These are phyloP conservation scores for Hirtodrosophila histrioides DNA, from an alignment of 2,888 invertebrate genomes.

Conservation along the genomic window DNA sequence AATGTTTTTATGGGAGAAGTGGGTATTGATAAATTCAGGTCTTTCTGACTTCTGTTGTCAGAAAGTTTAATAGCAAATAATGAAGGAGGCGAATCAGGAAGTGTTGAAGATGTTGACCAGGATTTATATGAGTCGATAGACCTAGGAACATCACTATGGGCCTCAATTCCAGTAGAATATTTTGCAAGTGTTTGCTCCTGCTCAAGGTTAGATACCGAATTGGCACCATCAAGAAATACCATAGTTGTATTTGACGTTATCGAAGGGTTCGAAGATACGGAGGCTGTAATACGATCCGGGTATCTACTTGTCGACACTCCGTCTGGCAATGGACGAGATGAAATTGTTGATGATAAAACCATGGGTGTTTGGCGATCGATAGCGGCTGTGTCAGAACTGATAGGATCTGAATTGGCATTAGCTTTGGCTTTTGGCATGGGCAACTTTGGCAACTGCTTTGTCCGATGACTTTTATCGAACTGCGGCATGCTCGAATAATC, in stretches of 20 bases:
- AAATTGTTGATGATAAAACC: conserved; percentile 11
- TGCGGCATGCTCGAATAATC: conserved; percentile 14
- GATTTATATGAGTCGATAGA: conserved; percentile 19
- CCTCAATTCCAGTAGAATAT: background rate
- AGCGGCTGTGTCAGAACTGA: conserved; percentile 11
- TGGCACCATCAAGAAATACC: conserved; percentile 5
- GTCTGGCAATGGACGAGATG: conserved; percentile 21
- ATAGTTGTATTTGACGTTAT: background rate
- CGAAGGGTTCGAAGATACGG: background rate
- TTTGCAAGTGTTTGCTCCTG: conserved; percentile 12
- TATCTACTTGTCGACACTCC: conserved; percentile 2
- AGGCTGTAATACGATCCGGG: background rate
- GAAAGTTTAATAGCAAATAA: conserved; percentile 4
- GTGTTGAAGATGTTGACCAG: conserved; percentile 10
- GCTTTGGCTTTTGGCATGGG: conserved; percentile 44
- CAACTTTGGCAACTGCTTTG: conserved; percentile 78
- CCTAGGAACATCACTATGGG: background rate
- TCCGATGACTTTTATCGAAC: conserved; percentile 40
- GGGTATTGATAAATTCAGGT: background rate
- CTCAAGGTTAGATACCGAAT: conserved; percentile 1
- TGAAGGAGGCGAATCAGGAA: conserved; percentile 10
- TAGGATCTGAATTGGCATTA: conserved; percentile 20
- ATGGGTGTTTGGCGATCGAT: conserved; percentile 5
- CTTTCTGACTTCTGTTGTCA: background rate
- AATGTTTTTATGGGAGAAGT: conserved; percentile 1